A percentile compares a stretch with the other conserved stretches of the same genome.
Conservation (phyloP, 2,113 vertebrate species). For the Pipa parva region DNA sequence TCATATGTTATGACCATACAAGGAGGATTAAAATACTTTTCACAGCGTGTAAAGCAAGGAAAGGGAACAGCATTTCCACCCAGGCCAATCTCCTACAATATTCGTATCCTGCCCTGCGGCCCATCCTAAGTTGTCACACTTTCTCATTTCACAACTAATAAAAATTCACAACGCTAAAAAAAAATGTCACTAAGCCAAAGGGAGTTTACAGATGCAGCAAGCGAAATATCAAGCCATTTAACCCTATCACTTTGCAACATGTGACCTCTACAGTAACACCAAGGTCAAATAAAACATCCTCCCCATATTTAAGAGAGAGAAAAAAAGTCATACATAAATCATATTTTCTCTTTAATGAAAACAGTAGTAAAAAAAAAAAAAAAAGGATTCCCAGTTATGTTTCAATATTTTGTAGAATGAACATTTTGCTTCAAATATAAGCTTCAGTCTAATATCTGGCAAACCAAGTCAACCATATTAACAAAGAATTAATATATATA, state of each 20-base stretch:
- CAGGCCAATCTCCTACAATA: background rate
- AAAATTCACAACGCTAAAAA: conserved; percentile 24
- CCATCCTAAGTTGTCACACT: background rate
- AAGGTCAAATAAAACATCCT: background rate
- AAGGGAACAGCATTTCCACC: background rate
- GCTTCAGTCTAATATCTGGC: too few relatives aligned
- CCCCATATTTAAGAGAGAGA: background rate
- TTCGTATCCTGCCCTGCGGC: conserved; percentile 14
- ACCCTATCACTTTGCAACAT: conserved; percentile 4
- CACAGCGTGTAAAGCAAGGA: too few relatives aligned
- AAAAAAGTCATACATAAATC: too few relatives aligned
- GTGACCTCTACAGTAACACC: background rate
- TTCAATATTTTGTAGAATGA: too few relatives aligned
- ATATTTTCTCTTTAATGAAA: too few relatives aligned
- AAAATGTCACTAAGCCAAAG: background rate
- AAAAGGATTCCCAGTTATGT: too few relatives aligned
- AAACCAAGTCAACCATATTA: too few relatives aligned
- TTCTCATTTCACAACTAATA: conserved; percentile 3
- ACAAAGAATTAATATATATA: too few relatives aligned
- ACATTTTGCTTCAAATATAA: too few relatives aligned
- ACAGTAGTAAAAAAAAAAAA: too few relatives aligned
- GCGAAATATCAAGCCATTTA: conserved; percentile 26
- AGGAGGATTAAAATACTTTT: too few relatives aligned
- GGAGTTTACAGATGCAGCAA: background rate
- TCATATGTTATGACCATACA: too few relatives aligned